Percentiles rank a stretch among this genome's conserved stretches.
Evolutionary conservation across 2,888 invertebrate genomes (phyloP).

Genomic region (Mellilla xanthometata): DNA sequence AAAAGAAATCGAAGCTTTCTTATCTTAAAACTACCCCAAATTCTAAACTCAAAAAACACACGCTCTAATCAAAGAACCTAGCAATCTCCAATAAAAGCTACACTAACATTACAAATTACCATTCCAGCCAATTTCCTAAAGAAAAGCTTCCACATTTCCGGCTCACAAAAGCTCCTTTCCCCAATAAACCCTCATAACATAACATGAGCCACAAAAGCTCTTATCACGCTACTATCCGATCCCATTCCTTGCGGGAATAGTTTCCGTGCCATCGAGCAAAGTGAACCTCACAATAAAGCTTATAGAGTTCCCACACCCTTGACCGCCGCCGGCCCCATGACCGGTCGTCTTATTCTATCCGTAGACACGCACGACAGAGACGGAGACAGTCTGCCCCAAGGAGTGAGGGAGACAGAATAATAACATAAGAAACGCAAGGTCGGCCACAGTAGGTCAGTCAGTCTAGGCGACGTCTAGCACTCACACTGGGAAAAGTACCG

Average conservation of each 20-base stretch:
- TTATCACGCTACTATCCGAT: constrained; percentile 3
- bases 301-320: constrained; percentile 25
- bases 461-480: constrained; percentile 79
- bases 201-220: neutral
- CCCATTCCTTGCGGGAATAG: constrained; percentile 4
- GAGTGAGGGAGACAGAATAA: constrained; percentile 58
- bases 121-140: too few species aligned
- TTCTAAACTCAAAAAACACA: too few species aligned
- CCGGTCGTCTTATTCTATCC: constrained; percentile 61
- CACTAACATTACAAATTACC: too few species aligned
- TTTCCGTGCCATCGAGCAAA: constrained; percentile 12
- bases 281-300: constrained; percentile 8
- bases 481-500: constrained; percentile 61
- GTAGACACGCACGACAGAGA: constrained; percentile 63
- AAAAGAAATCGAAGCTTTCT: too few species aligned
- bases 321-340: constrained; percentile 33
- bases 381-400: constrained; percentile 29
- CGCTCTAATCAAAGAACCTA: too few species aligned
- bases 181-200: neutral
- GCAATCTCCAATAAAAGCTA: too few species aligned
- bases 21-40: too few species aligned
- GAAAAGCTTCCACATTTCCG: too few species aligned
- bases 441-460: constrained; percentile 76
- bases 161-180: too few species aligned
- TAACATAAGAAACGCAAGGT: constrained; percentile 80